phyloP scores from a whole-genome alignment of 2,888 invertebrate genomes.

The Elegia similella region DNA sequence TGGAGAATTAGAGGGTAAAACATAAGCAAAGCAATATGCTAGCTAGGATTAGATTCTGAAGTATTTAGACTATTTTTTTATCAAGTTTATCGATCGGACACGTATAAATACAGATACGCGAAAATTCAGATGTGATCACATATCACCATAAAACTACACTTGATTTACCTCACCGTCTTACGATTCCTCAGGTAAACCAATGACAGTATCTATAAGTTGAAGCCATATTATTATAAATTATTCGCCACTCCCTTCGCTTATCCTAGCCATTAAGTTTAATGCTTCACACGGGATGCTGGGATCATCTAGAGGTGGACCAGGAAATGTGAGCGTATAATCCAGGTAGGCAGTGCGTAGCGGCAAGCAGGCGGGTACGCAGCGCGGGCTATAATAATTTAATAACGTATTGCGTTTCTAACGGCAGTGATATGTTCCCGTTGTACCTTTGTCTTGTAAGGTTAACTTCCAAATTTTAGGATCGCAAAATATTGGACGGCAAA shows the following conservation, averaged over 20 bases:
- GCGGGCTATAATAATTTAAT: constrained; percentile 11
- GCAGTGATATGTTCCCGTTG: neutral
- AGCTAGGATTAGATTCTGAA: no score
- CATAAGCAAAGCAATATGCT: no score
- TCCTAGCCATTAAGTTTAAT: constrained; percentile 4
- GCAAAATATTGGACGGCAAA: no score
- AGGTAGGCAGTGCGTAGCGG: neutral
- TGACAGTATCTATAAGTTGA: neutral
- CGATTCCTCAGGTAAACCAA: neutral
- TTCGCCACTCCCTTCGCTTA: constrained; percentile 1
- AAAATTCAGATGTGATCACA: no score
- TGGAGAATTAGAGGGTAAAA: no score
- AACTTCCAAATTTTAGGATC: no score
- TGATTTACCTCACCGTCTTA: no score
- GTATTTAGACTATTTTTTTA: no score
- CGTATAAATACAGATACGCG: no score
- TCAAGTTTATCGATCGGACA: no score
- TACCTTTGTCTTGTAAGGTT: neutral
- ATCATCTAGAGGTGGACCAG: neutral
- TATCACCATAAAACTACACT: no score
- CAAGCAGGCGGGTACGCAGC: neutral
- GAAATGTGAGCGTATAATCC: neutral
- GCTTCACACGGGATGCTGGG: neutral
- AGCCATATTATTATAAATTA: constrained; percentile 1
- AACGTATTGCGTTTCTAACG: constrained; percentile 8